phyloP scores from a whole-genome alignment of 2,797 vertebrate genomes.

The Aulostomus chinensis region DNA sequence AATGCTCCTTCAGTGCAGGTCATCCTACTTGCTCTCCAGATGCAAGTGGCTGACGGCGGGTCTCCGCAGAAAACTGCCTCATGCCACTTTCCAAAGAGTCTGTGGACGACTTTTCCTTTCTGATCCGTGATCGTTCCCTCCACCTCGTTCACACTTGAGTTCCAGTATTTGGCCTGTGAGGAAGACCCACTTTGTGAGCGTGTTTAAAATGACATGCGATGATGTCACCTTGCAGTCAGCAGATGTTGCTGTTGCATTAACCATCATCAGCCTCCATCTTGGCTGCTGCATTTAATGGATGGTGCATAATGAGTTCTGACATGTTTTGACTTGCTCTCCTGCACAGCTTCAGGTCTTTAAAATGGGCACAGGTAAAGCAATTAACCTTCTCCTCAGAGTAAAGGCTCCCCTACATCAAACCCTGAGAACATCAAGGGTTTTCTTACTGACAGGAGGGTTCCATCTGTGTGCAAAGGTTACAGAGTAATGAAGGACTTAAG shows the following conservation, averaged over 20 bases:
- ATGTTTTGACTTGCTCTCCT: conserved; percentile 47
- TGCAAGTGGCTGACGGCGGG: conserved; percentile 85
- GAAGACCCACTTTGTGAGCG: too few relatives aligned
- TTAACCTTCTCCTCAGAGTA: conserved; percentile 54
- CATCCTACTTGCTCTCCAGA: conserved; percentile 94
- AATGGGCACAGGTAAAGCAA: conserved; percentile 45
- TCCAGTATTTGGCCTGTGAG: conserved; percentile 94
- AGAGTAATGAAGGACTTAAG: conserved; percentile 12
- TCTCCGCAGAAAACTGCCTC: conserved; percentile 91
- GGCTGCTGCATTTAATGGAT: conserved; percentile 27
- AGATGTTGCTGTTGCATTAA: conserved; percentile 53
- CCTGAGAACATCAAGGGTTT: conserved; percentile 5
- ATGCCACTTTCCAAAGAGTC: conserved; percentile 95
- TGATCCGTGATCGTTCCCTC: conserved; percentile 88
- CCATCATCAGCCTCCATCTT: not conserved
- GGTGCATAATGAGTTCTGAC: conserved; percentile 45
- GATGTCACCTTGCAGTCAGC: too few relatives aligned
- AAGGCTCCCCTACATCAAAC: conserved; percentile 30
- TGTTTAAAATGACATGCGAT: too few relatives aligned
- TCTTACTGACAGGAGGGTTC: conserved; percentile 11
- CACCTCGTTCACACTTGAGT: conserved; percentile 91
- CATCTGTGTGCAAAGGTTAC: conserved; percentile 19
- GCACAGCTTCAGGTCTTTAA: conserved; percentile 43
- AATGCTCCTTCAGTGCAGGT: not conserved
- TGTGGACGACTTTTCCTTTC: conserved; percentile 87